Evolutionary conservation across 2,888 invertebrate species (phyloP), one percentile per base, ranked within the genome.

Genomic region (Cephus pulcher): DNA sequence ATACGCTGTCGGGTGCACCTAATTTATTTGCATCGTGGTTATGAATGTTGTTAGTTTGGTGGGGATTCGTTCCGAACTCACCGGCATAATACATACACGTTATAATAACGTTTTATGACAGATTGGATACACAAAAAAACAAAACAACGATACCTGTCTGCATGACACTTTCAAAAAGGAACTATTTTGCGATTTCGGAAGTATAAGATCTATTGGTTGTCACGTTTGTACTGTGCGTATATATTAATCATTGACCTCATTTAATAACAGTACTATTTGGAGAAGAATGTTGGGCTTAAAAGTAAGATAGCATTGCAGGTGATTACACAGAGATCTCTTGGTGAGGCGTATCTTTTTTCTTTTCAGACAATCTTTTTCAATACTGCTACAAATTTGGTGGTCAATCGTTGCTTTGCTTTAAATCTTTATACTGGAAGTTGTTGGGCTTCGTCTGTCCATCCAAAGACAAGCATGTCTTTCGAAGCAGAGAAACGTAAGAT

Each of bases 401-500:
- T 34, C 71, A 71, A 34, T 32, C 71, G 56, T 56, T 56, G 71
- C 71, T 32, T 71, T 3, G 71, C 71, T 33, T 56, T 23, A 23
- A 56, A 56, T 9, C 56, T 56, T 56, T 56, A 56, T 23, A 56
- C 56, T 56, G 56, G 56, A 56, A 56, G 56, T 56, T 56, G 56
- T 23, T 56, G 56, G 56, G 37, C 74, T n/a, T 34, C 71, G 3
- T 11, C 34, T 12, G 3, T 15, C 15, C 34, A 71, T 34, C 15
- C 32, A 68, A 69, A 34, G 23, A 33, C 77, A 9, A 80, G 23
- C 15, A 88, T 89, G 87, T 85, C 87, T 34, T 85, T 89, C 80
- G 84, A 87, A 75, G 80, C 78, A 3, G 87, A 88, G 35, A 89
- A 89, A 84, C 86, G 89, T 89, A 82, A 85, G 87, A 68, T 75